Percentiles rank a stretch among this genome's conserved stretches.
These are phyloP conservation scores for Onychomys arenicola DNA, from an alignment of 2,797 vertebrate species.

Conservation along the genomic window DNA sequence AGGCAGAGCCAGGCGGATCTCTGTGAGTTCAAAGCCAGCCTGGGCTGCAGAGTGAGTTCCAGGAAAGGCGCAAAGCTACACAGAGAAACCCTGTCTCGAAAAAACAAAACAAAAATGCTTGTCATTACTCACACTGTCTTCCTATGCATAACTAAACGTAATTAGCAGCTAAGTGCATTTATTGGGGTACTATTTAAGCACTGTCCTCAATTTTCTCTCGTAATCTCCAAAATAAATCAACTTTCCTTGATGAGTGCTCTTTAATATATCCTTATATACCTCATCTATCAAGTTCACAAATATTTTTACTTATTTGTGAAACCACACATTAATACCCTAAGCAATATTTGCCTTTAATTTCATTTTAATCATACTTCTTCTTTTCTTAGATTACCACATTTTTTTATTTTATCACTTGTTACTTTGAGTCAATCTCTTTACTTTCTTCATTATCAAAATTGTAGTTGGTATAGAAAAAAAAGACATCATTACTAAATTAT, in stretches of 20 bases:
- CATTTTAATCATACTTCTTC: conserved; percentile 19
- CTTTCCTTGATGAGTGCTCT: background rate
- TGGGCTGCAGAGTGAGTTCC: too few relatives aligned
- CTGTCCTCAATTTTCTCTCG: background rate
- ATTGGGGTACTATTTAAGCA: conserved; percentile 22
- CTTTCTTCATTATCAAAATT: conserved; percentile 46
- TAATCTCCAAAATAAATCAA: conserved; percentile 37
- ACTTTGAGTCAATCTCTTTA: conserved; percentile 28
- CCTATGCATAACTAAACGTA: conserved; percentile 19
- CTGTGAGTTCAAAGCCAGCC: too few relatives aligned
- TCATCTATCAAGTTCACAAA: conserved; percentile 41
- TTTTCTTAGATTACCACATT: conserved; percentile 9
- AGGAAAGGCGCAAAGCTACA: too few relatives aligned
- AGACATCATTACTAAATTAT: background rate
- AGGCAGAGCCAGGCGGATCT: too few relatives aligned
- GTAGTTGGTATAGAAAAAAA: conserved; percentile 22
- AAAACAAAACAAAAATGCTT: too few relatives aligned
- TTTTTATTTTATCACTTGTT: conserved; percentile 36
- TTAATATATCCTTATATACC: background rate
- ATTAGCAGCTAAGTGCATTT: conserved; percentile 52
- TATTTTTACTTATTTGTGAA: conserved; percentile 20
- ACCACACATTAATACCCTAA: background rate
- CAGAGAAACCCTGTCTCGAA: too few relatives aligned
- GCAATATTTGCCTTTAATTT: conserved; percentile 15
- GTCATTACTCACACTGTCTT: conserved; percentile 21